These are phyloP conservation scores for Platyscapa corneri DNA, from an alignment of 1,140 invertebrate species.

Conservation along the genomic window DNA sequence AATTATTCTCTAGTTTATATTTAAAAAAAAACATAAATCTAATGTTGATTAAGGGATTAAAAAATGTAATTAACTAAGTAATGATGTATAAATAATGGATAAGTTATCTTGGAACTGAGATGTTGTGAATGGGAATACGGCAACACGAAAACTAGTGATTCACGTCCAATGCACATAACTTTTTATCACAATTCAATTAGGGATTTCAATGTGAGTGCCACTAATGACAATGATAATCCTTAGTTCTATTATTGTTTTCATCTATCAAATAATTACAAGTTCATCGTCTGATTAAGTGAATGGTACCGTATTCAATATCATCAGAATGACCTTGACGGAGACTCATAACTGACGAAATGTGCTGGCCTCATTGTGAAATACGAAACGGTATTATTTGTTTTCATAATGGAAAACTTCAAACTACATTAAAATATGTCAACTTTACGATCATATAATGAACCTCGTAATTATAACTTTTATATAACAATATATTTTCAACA, in stretches of 20 bases:
- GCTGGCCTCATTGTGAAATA: neutral
- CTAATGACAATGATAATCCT: constrained; percentile 47
- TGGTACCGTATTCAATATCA: constrained; percentile 64
- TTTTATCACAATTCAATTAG: constrained; percentile 38
- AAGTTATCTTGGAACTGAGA: no score
- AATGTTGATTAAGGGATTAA: neutral
- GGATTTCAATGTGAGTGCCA: constrained; percentile 34
- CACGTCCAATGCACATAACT: neutral
- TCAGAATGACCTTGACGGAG: constrained; percentile 39
- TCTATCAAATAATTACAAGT: constrained; percentile 56
- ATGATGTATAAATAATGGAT: no score
- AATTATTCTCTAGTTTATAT: no score
- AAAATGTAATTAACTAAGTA: neutral
- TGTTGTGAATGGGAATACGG: no score
- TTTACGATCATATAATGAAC: no score
- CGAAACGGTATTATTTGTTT: neutral
- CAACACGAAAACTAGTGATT: no score
- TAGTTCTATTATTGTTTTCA: constrained; percentile 51
- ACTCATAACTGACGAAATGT: constrained; percentile 42
- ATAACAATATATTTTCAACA: no score
- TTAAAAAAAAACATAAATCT: neutral
- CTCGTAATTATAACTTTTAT: no score
- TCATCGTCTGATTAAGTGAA: constrained; percentile 58
- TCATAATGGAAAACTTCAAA: constrained; percentile 28
- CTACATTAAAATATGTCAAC: no score